Base-by-base conservation (phyloP, 2,797 vertebrate species). In the Vipera ursinii region DNA sequence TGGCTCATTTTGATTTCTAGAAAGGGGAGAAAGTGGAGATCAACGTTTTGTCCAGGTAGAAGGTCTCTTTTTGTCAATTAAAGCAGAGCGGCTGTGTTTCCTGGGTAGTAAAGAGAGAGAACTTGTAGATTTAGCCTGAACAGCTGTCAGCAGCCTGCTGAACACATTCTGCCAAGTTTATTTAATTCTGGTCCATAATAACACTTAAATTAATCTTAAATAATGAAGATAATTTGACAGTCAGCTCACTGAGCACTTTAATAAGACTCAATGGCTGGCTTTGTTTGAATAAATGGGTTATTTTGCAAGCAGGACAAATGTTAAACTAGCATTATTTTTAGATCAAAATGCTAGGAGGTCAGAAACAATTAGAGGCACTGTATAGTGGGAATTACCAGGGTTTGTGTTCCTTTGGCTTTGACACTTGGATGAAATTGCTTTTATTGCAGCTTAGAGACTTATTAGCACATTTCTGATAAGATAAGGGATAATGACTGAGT, bases 261-360 rank as follows among this genome's bases (percentile, higher is more conserved):
- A 95, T 94, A 95, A 91, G 93, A 94, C 94, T 93, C 89, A 89
- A 90, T 96, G 95, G 96, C 92, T 96, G 92, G 96, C 90, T 96
- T 92, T 96, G 96, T 94, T 95, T 96, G 95, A 97, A 95, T 94
- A 96, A 96, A 95, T 87, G 90, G 93, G 94, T 96, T 95, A 94
- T 97, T 97, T 96, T 97, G 96, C 96, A 97, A 97, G 96, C 96
- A 94, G 95, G 94, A 96, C 94, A 97, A 97, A 97, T 96, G 95
- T 97, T 96, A 95, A 92, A 95, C 95, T 91, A 94, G 91, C 95
- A 96, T 96, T 97, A 97, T 96, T 97, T 97, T 96, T 96, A 97
- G 96, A 94, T 94, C 88, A 92, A 94, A 96, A 94, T 96, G 95
- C 94, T 95, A 95, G 91, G 94, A 96, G 97, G 96, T 97, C 96